Evolutionary conservation across 1,140 invertebrate genomes (phyloP), one percentile per base, ranked within the genome.

Genomic region (Notospermus geniculatus): DNA sequence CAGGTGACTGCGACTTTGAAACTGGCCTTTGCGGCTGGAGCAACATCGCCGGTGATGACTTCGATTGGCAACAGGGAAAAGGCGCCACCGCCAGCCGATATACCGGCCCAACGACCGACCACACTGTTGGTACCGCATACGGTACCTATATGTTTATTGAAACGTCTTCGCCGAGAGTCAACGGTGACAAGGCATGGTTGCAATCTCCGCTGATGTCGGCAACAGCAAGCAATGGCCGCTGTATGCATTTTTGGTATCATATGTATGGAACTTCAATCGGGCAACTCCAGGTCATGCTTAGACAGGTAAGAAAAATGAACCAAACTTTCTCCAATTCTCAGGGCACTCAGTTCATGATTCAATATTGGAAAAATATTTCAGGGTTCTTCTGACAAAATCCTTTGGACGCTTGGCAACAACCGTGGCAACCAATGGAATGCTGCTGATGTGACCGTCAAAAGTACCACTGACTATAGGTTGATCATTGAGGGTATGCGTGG

Each of bases 41-140:
- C 2, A 87, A 89, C 61, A 88, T 90, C 69, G 82, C 86, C 0
- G 80, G 81, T 1, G 87, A 89, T 65, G 86, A 90, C 70, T 90
- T 90, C 65, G 87, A 89, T 64, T 91, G 89, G 89, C 80, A 57
- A 19, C 72, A 87, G 59, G 79, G 86, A n/a, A 88, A 86, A 64
- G 84, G 82, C 53, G 82, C 83, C 23, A 89, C 89, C 0, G 87
- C 88, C 7, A 41, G 46, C 29, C 28, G 25, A 39, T 45, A 29
- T 29, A 63, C 60, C 45, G 64, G 64, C 7, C 64, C 64, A 25
- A 43, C 15, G 5, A 13, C 2, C 32, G 56, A 57, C 27, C 56
- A 57, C 39, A 57, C 56, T 17, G 5, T 29, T 19, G 30, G 39
- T 4, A 57, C 56, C 5, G 19, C 29, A 5, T 17, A 2, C 4